Evolutionary conservation across 2,797 vertebrate species (phyloP).

Genomic region (Scleropages formosus): DNA sequence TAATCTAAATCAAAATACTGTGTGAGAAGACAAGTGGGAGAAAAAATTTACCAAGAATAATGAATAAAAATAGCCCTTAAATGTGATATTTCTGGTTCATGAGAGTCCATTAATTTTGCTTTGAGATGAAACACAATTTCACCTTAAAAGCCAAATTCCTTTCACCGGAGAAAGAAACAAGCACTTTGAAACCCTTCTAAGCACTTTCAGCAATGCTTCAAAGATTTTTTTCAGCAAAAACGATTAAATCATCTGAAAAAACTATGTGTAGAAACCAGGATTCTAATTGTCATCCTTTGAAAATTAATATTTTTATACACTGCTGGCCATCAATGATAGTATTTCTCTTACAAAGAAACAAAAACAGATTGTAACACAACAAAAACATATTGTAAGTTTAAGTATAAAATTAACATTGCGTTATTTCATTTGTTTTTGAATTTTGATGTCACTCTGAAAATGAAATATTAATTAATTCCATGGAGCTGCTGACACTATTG

Average conservation of each 20-base stretch:
- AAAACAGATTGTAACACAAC: not conserved
- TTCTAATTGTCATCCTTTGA: not conserved
- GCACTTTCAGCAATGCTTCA: conserved; percentile 1
- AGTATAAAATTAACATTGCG: no score
- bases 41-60: no score
- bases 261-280: not conserved
- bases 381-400: no score
- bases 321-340: no score
- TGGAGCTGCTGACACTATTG: no score
- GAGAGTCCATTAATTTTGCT: not conserved
- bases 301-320: no score
- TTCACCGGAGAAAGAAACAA: not conserved
- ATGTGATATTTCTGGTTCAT: not conserved
- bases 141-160: not conserved
- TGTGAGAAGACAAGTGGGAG: no score
- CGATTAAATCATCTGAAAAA: conserved; percentile 10
- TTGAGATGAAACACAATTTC: not conserved
- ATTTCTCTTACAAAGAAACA: not conserved
- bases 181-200: no score
- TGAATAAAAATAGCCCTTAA: not conserved
- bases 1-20: no score
- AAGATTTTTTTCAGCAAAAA: not conserved
- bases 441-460: no score
- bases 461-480: no score
- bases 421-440: no score